Conservation (phyloP, 2,797 vertebrate species). For the Scleropages formosus region DNA sequence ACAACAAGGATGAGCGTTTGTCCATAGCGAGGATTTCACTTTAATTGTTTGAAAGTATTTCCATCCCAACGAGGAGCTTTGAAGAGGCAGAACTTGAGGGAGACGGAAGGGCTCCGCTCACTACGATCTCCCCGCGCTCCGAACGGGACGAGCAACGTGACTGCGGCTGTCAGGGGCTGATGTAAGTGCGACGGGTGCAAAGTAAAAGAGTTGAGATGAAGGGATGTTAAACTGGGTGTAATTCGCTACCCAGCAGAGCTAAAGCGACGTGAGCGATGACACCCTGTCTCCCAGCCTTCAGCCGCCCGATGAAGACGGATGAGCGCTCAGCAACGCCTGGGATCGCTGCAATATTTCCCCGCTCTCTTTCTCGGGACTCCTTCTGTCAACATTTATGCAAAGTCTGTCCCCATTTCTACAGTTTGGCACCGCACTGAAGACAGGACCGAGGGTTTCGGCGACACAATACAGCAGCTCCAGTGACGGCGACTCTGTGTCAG, state of each 20-base stretch:
- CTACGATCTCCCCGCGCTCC: no score
- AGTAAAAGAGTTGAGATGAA: constrained; percentile 33
- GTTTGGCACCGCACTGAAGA: constrained; percentile 55
- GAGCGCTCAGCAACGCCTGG: constrained; percentile 60
- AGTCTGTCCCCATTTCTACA: constrained; percentile 62
- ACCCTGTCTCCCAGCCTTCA: constrained; percentile 60
- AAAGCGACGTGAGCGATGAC: constrained; percentile 68
- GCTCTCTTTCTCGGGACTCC: constrained; percentile 53
- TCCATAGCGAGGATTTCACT: no score
- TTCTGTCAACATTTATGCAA: constrained; percentile 60
- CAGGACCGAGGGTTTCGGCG: constrained; percentile 52
- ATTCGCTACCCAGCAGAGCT: constrained; percentile 61
- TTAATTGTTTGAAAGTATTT: no score
- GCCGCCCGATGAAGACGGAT: constrained; percentile 75
- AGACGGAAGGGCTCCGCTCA: no score
- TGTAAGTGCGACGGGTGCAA: neutral
- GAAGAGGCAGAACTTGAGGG: no score
- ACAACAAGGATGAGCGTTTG: no score
- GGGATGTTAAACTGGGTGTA: constrained; percentile 65
- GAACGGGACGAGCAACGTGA: no score
- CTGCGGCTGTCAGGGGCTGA: no score
- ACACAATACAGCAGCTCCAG: constrained; percentile 41
- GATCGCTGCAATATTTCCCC: constrained; percentile 53
- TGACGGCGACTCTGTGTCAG: neutral
- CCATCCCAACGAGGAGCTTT: no score